Conservation (phyloP, 1,140 invertebrate genomes). For the Drosophila bipectinata region DNA sequence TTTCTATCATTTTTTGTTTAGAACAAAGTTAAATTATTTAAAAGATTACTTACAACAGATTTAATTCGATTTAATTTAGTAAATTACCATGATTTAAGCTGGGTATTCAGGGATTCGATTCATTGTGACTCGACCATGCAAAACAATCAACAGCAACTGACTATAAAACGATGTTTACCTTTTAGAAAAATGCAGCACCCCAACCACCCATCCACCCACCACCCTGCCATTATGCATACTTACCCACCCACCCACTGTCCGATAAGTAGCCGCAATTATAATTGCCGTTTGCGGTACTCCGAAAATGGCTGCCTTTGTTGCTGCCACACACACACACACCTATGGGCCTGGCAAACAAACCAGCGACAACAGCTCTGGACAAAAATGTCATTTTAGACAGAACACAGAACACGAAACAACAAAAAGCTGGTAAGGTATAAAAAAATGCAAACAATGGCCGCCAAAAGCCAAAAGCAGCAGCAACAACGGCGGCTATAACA, state of each 20-base stretch:
- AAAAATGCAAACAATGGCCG: conserved; percentile 77
- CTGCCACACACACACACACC: conserved; percentile 29
- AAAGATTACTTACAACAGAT: background rate
- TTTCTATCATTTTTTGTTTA: background rate
- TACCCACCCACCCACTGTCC: conserved; percentile 1
- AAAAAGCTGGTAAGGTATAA: conserved; percentile 17
- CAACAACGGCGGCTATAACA: conserved; percentile 35
- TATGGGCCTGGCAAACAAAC: conserved; percentile 39
- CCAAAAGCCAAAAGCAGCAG: conserved; percentile 28
- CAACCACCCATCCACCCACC: background rate
- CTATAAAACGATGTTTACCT: conserved; percentile 70
- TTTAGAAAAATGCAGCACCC: conserved; percentile 52
- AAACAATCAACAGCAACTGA: conserved; percentile 49
- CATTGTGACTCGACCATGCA: background rate
- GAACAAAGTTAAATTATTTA: background rate
- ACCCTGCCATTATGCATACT: conserved; percentile 1
- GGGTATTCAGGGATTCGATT: conserved; percentile 1
- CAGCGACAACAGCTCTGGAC: conserved; percentile 17
- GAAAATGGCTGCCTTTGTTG: conserved; percentile 70
- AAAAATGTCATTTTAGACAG: conserved; percentile 73
- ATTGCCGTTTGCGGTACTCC: conserved; percentile 67
- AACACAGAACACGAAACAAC: conserved; percentile 48
- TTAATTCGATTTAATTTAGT: too few species aligned
- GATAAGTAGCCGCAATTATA: conserved; percentile 78
- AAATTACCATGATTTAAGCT: background rate